These are phyloP conservation scores for Dolichoris vasculosae DNA, from an alignment of 1,140 invertebrate species.

Conservation along the genomic window DNA sequence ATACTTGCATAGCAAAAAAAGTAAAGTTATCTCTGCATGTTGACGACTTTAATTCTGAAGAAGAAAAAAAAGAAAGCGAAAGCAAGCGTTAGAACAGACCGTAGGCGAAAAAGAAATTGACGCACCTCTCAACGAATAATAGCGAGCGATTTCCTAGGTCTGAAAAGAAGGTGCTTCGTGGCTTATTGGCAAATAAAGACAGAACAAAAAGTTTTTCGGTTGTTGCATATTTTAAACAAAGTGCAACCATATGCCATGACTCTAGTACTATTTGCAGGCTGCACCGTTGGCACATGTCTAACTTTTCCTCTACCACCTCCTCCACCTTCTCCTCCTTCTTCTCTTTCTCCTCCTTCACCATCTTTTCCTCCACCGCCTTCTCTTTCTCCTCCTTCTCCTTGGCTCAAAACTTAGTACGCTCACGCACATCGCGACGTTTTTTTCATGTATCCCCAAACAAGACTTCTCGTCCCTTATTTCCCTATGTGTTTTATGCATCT, in stretches of 20 bases:
- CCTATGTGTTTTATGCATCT: neutral
- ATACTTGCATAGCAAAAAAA: neutral
- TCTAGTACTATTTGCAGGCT: constrained; percentile 43
- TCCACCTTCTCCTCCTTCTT: neutral
- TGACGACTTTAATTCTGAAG: constrained; percentile 26
- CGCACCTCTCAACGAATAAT: constrained; percentile 28
- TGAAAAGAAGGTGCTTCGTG: constrained; percentile 34
- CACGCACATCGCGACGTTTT: constrained; percentile 55
- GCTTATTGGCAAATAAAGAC: neutral
- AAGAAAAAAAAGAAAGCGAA: constrained; percentile 2
- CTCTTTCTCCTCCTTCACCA: neutral
- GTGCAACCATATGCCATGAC: constrained; percentile 45
- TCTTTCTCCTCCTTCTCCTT: constrained; percentile 21
- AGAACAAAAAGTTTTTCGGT: constrained; percentile 33
- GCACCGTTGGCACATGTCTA: constrained; percentile 44
- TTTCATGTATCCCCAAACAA: constrained; percentile 44
- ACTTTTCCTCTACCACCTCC: neutral
- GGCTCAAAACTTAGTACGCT: constrained; percentile 34
- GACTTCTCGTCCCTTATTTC: neutral
- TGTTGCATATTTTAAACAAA: constrained; percentile 27
- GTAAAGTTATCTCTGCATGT: neutral
- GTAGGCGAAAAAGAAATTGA: constrained; percentile 44
- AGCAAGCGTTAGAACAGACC: constrained; percentile 32
- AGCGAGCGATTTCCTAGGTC: constrained; percentile 41
- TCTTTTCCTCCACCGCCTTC: neutral